Evolutionary conservation across 2,888 invertebrate genomes (phyloP).

Genomic region (Unio pictorum): DNA sequence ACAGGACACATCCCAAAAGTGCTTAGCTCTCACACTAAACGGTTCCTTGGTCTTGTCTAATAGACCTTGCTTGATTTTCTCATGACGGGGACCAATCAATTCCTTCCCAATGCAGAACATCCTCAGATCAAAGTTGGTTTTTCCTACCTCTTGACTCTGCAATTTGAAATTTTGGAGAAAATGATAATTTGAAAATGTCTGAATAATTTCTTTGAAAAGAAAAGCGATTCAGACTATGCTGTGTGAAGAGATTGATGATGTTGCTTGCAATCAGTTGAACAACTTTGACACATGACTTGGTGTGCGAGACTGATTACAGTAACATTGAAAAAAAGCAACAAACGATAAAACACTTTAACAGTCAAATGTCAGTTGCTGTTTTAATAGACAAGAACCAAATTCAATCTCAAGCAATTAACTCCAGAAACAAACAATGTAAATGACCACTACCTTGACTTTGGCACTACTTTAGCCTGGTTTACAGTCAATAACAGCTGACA

Average conservation of each 20-base stretch:
- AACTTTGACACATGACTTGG: no score
- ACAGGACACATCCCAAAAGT: conserved; percentile 87
- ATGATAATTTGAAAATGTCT: not conserved
- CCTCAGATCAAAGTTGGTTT: conserved; percentile 84
- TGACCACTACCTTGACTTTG: no score
- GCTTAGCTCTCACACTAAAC: conserved; percentile 91
- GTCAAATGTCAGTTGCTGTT: no score
- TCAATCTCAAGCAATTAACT: no score
- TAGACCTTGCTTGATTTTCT: conserved; percentile 83
- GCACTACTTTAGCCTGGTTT: no score
- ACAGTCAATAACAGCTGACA: no score
- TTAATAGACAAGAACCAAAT: no score
- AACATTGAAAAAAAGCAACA: no score
- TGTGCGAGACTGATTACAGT: no score
- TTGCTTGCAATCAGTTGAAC: no score
- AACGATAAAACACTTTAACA: no score
- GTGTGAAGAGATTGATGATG: not conserved
- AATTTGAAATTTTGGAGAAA: not conserved
- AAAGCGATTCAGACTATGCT: not conserved
- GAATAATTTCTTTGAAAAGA: not conserved
- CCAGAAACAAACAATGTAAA: no score
- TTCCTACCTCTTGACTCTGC: conserved; percentile 81
- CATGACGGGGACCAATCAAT: conserved; percentile 76
- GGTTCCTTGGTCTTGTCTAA: conserved; percentile 86
- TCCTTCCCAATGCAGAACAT: conserved; percentile 81